These are phyloP conservation scores for Palaemon carinicauda DNA, from an alignment of 1,140 invertebrate genomes.

Conservation along the genomic window DNA sequence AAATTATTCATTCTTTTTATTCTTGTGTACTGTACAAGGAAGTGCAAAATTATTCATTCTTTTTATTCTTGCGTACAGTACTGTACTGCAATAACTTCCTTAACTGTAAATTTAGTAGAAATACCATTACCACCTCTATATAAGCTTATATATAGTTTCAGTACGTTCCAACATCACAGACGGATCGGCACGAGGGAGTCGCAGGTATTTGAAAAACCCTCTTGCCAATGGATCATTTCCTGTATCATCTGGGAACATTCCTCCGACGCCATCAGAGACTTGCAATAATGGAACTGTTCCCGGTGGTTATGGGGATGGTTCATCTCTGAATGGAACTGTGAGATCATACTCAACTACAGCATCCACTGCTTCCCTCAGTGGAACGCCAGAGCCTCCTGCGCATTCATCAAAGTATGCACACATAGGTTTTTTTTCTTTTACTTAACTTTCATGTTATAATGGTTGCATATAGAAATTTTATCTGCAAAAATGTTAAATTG, in stretches of 20 bases:
- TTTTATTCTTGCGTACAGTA: too few species aligned
- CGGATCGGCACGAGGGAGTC: constrained; percentile 3
- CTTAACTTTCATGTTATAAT: neutral
- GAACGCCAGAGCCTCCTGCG: constrained; percentile 1
- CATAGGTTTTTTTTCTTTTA: neutral
- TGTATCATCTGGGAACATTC: neutral
- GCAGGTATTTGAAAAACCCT: constrained; percentile 27
- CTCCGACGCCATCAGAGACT: neutral
- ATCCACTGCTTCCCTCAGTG: constrained; percentile 20
- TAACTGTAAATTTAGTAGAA: neutral
- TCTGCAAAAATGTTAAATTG: neutral
- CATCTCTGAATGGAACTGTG: constrained; percentile 33
- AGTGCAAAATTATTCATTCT: neutral
- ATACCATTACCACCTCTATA: neutral
- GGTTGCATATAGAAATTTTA: too few species aligned
- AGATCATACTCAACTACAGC: constrained; percentile 37
- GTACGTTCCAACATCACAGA: constrained; percentile 1
- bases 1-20: too few species aligned
- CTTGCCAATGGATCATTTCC: constrained; percentile 38
- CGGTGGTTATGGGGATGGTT: neutral
- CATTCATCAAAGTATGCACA: neutral
- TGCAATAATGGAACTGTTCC: neutral
- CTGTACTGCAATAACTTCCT: too few species aligned
- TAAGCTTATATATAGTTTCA: constrained; percentile 7
- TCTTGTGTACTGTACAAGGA: too few species aligned